Evolutionary conservation across 2,797 vertebrate genomes (phyloP), one percentile per base, ranked within the genome.

Genomic region (Sphaeramia orbicularis): DNA sequence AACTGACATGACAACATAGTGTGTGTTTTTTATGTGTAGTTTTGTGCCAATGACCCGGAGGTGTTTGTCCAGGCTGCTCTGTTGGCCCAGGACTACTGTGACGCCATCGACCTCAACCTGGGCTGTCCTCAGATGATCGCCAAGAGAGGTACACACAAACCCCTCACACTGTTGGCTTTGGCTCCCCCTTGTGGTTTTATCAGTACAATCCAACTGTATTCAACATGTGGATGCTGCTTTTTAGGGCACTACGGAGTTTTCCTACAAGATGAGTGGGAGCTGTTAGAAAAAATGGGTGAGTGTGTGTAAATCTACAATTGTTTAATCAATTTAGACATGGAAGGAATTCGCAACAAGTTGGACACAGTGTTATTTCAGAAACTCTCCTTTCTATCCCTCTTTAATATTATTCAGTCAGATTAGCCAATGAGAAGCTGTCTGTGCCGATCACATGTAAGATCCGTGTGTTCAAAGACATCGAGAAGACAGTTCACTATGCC

Each of bases 51-150:
- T 36, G 95, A 99, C 77, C 98, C 98, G 0, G 97, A 97, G 61
- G 96, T 98, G 76, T 99, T 99, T 88, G 89, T 99, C n/a, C 91
- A 98, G 79, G 97, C 98, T 0, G 96, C 96, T 1, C 88, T 96
- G 10, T 86, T 99, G 72, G 97, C 96, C 21, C 97, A 99, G 91
- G 95, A 98, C 76, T 93, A 96, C 86, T 99, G 98, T 0, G 97
- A 99, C 4, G 98, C 97, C 71, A 94, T 99, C 13, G 97, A 99
- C 85, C 93, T 99, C 45, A 99, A 99, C 83, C 81, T 99, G 83
- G 98, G 98, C 35, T 99, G 97, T 53, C 98, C 97, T 0, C 98
- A 99, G 75, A 99, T 99, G 98, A 99, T 99, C 43, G 98, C 98
- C 45, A 99, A 99, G 85, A 94, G 97, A 95, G 98, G 98, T 98